phyloP scores from a whole-genome alignment of 1,140 invertebrate genomes.

The Euschistus heros region DNA sequence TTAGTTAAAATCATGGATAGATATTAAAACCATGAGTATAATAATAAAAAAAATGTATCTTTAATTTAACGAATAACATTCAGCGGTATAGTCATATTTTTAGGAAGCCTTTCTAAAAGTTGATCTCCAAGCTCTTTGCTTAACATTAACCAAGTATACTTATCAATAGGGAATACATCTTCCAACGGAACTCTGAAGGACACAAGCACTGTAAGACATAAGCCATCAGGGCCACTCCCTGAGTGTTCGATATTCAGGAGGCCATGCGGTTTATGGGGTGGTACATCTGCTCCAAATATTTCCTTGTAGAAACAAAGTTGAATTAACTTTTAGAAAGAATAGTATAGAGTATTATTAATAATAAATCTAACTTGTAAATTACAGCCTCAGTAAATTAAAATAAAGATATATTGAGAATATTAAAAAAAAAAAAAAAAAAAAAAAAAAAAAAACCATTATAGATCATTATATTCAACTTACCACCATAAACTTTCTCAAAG shows the following conservation, averaged over 20 bases:
- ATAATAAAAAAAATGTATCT: neutral
- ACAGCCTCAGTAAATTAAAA: too few relatives aligned
- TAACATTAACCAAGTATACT: conserved; percentile 79
- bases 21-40: neutral
- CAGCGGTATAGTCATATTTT: conserved; percentile 65
- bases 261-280: conserved; percentile 74
- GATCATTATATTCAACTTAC: conserved; percentile 36
- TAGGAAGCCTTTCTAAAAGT: conserved; percentile 53
- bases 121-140: conserved; percentile 54
- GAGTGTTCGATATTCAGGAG: conserved; percentile 52
- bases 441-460: neutral
- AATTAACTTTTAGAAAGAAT: neutral
- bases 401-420: too few relatives aligned
- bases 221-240: conserved; percentile 54
- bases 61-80: conserved; percentile 62
- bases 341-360: too few relatives aligned
- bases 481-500: conserved; percentile 79
- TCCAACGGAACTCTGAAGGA: conserved; percentile 73
- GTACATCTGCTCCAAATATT: conserved; percentile 76
- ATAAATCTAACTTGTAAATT: too few relatives aligned
- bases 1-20: too few relatives aligned
- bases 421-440: too few relatives aligned
- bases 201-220: conserved; percentile 74
- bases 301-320: conserved; percentile 41
- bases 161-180: conserved; percentile 71